Evolutionary conservation across 2,113 vertebrate species (phyloP).

Genomic region (Peucedramus taeniatus): DNA sequence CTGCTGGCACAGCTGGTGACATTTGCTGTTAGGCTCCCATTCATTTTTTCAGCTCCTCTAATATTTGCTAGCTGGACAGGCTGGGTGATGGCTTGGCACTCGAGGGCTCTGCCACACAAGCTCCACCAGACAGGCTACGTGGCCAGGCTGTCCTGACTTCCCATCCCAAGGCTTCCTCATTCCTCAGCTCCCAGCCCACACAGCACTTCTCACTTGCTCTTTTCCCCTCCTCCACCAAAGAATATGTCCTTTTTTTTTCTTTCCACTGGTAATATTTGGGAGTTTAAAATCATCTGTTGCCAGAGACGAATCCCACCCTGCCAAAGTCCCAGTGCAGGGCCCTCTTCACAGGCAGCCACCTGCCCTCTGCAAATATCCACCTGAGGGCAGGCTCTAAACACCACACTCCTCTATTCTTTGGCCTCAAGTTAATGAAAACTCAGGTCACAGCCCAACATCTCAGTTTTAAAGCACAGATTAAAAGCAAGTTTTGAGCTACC

Average conservation of each 20-base stretch:
- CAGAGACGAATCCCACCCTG: not conserved
- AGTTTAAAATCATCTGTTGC: not conserved
- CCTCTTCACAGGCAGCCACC: rapidly evolving
- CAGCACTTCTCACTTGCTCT: not conserved
- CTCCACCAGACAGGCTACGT: rapidly evolving
- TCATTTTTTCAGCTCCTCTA: not conserved
- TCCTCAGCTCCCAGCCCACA: not conserved
- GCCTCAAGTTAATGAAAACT: not conserved
- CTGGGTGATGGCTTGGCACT: not conserved
- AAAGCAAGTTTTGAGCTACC: not conserved
- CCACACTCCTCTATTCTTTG: not conserved
- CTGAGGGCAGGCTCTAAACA: not conserved
- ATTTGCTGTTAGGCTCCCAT: not conserved
- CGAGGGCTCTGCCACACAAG: not conserved
- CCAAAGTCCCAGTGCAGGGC: not conserved
- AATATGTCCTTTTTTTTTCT: not conserved
- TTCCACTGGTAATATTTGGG: not conserved
- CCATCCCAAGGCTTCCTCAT: rapidly evolving
- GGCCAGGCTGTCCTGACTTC: not conserved
- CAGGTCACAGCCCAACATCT: not conserved
- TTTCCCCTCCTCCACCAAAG: not conserved
- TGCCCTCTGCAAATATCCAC: not conserved
- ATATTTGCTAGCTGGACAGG: not conserved
- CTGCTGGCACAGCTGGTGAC: not conserved
- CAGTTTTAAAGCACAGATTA: not conserved